Evolutionary conservation across 2,888 invertebrate species (phyloP), one percentile per base, ranked within the genome.

Genomic region (Ectemnius lituratus): DNA sequence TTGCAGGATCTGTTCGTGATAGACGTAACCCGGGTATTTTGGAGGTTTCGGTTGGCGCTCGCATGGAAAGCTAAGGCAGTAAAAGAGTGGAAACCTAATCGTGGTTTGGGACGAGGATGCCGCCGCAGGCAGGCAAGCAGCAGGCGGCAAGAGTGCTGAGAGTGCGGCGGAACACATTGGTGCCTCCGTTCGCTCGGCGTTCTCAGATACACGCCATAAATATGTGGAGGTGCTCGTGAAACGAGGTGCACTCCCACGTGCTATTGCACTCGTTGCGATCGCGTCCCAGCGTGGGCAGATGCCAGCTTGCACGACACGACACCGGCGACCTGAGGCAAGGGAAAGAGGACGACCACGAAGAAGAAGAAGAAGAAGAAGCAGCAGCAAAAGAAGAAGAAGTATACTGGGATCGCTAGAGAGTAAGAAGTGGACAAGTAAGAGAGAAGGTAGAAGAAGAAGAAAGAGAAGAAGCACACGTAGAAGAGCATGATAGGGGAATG

Each of bases 281-380:
- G 75, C 65, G 52, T 76, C 65, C 61, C 70, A 76, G 79, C 81
- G 87, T 85, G 85, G 85, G 86, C 81, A 81, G 83, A 85, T 84
- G 85, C 84, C 80, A 79, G 79, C 85, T 83, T 84, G 86, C 86
- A 84, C 85, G 84, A 86, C 87, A 16, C 52, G 16, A 16, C 16
- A 52, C 16, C 52, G n/a, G 14, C 52, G 52, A 16, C 52, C 16
- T 2, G 5, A 14, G 16, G 52, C 14, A 16, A 52, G 52, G 16
- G 52, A 23, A 23, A 3, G 3, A 23, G 23, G 23, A 4, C 65
- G 27, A 4, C 65, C 76, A 76, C 79, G 76, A 63, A 49, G 45
- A n/a, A 16, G 64, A 72, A 56, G 67, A 69, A 56, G 28, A 37
- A 4, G 77, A 64, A 49, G 45, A n/a, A 16, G 63, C 70, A n/a